phyloP scores from a whole-genome alignment of 2,888 invertebrate genomes.

The Suillia variegata region DNA sequence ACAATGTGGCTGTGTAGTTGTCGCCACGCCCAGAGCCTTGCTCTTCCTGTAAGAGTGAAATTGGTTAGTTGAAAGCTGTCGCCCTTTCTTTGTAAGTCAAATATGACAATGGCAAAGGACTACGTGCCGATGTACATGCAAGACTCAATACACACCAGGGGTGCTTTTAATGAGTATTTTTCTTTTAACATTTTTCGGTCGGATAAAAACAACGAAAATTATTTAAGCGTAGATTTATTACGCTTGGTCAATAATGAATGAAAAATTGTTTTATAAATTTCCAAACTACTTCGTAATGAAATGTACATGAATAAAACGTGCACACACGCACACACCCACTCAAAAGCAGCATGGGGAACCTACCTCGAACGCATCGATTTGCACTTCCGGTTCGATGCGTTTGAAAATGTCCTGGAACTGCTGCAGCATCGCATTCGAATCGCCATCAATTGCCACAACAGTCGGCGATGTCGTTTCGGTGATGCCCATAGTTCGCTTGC shows the following conservation, averaged over 20 bases:
- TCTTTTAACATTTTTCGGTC: too few species aligned
- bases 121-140: not conserved
- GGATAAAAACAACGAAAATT: too few species aligned
- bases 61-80: too few species aligned
- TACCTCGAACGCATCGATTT: slow-evolving; percentile 66
- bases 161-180: too few species aligned
- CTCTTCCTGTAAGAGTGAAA: slow-evolving; percentile 63
- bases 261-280: too few species aligned
- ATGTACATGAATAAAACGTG: too few species aligned
- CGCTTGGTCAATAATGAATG: too few species aligned
- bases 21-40: slow-evolving; percentile 76
- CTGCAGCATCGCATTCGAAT: slow-evolving; percentile 61
- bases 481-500: slow-evolving; percentile 47
- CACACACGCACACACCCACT: not conserved
- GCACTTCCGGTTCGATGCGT: slow-evolving; percentile 65
- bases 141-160: not conserved
- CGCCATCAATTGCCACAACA: slow-evolving; percentile 25
- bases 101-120: not conserved
- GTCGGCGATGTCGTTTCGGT: slow-evolving; percentile 47
- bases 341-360: slow-evolving; percentile 11
- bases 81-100: not conserved
- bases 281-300: too few species aligned
- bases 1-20: slow-evolving; percentile 76
- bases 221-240: too few species aligned
- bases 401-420: slow-evolving; percentile 65